Conservation (phyloP, 1,140 invertebrate species). For the Asbolus verrucosus region DNA sequence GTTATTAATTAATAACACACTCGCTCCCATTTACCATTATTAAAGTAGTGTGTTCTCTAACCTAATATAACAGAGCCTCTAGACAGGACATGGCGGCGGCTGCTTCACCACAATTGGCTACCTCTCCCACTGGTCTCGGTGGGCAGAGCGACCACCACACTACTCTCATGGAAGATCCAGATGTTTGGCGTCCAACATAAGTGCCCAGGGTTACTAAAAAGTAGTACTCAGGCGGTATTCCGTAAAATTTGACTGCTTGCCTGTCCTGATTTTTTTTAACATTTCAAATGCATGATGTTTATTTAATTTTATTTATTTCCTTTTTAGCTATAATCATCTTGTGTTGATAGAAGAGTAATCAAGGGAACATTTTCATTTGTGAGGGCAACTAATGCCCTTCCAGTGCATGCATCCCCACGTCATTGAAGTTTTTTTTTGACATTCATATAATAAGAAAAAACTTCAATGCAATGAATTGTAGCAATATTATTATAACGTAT, state of each 20-base stretch:
- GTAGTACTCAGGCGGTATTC: conserved; percentile 3
- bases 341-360: background rate
- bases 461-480: no score
- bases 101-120: conserved; percentile 74
- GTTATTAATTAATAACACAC: background rate
- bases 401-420: no score
- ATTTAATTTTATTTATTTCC: conserved; percentile 9
- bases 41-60: conserved; percentile 19
- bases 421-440: no score
- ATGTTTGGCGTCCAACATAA: conserved; percentile 91
- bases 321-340: conserved; percentile 27
- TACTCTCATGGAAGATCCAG: conserved; percentile 88
- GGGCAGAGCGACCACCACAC: conserved; percentile 76
- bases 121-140: conserved; percentile 71
- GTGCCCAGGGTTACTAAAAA: conserved; percentile 54
- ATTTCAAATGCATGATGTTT: conserved; percentile 13
- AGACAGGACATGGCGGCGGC: conserved; percentile 85
- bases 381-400: no score
- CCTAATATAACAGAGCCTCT: conserved; percentile 74
- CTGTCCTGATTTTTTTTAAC: conserved; percentile 20
- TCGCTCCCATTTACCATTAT: background rate
- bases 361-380: no score
- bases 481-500: no score
- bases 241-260: conserved; percentile 36
- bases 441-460: no score